Evolutionary conservation across 92 coral and sea anemone species (phyloP), one percentile per base, ranked within the genome.

Genomic region (Heteractis magnifica): DNA sequence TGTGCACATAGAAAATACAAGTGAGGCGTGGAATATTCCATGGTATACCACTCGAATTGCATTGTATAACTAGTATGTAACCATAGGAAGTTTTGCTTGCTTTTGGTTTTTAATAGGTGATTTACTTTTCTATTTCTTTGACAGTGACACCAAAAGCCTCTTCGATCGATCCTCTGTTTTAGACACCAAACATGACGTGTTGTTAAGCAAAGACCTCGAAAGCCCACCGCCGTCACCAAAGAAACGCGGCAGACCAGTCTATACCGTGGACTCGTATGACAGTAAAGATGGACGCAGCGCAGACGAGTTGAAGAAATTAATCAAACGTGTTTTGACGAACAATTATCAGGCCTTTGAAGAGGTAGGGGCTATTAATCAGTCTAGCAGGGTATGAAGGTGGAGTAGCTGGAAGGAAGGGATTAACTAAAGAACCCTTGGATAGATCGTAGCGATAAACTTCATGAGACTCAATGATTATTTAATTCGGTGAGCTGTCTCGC

Each of bases 281-380:
- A 90, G 93, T 80, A 92, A 89, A 72, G 97, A 97, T 50, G 99
- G 98, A 26, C 93, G 99, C 49, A 86, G 97, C 58, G 99, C 90
- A 8, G 97, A 89, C 52, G 98, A 94, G 75, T 79, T 97, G 77
- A 97, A 88, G 82, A 75, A 74, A 18, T 51, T 79, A 11, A 92
- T 97, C 14, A 92, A 90, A 85, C 91, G 76, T 80, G 78, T 87
- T 13, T 84, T 97, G 56, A 79, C 75, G 71, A 86, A 85, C 51
- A 93, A 92, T 58, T 91, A 80, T 44, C 98, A 91, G 76, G 95
- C 94, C 12, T 90, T 97, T 53, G 94, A 94, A 79, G 92, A 90
- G 97, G 99, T 97, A 75, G 9, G 64, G n/a, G 19, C 23, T 6
- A 7, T 0, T 62, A 18, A 16, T 23, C 6, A 62, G 18, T 11